phyloP scores from a whole-genome alignment of 2,113 vertebrate genomes.

The Pipra filicauda region DNA sequence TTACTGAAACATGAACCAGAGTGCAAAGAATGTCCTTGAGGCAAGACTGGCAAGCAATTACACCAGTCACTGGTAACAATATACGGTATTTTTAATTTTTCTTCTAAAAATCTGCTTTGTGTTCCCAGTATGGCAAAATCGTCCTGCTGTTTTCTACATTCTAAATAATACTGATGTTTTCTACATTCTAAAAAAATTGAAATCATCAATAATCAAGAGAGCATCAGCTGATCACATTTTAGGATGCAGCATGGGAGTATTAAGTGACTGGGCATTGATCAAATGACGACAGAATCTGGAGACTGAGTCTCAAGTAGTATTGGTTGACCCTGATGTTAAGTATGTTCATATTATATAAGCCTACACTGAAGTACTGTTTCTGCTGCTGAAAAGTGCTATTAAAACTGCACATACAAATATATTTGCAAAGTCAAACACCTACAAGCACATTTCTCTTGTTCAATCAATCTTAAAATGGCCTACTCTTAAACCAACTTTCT shows the following conservation, averaged over 20 bases:
- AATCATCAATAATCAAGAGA: conserved; percentile 30
- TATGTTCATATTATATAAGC: conserved; percentile 45
- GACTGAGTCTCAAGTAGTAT: not conserved
- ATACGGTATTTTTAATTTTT: not conserved
- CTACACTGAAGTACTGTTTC: not conserved
- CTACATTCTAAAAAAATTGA: not conserved
- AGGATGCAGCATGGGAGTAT: conserved; percentile 28
- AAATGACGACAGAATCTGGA: conserved; percentile 37
- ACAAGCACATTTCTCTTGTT: not conserved
- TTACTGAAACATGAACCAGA: not conserved
- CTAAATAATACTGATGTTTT: not conserved
- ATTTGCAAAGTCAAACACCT: conserved; percentile 20
- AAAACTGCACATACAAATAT: not conserved
- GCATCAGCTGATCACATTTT: conserved; percentile 21
- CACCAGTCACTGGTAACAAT: not conserved
- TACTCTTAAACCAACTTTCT: conserved; percentile 30
- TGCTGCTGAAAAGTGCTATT: conserved; percentile 1
- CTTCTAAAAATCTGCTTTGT: conserved; percentile 6
- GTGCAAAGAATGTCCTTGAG: not conserved
- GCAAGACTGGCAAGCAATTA: conserved; percentile 1
- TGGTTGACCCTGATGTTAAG: conserved; percentile 27
- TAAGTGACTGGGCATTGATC: conserved; percentile 35
- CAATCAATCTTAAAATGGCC: not conserved
- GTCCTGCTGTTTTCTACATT: not conserved
- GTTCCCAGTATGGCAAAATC: not conserved